phyloP scores from a whole-genome alignment of 2,888 invertebrate genomes.

The Leucania comma region DNA sequence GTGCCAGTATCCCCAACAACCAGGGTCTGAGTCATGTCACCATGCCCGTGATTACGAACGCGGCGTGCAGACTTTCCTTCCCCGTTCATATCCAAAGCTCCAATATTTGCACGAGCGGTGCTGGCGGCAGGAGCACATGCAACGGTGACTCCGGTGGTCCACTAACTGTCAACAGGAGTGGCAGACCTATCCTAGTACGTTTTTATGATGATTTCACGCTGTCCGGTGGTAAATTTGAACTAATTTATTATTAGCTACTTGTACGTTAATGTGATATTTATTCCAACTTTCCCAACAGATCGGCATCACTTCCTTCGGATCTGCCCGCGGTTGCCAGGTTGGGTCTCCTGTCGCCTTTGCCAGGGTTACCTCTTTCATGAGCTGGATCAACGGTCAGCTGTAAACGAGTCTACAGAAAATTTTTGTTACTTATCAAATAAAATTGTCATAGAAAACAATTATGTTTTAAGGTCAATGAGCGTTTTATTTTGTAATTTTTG shows the following conservation, averaged over 20 bases:
- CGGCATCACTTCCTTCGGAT: constrained; percentile 73
- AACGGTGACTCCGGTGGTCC: constrained; percentile 80
- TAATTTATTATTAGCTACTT: no score
- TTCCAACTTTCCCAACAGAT: constrained; percentile 63
- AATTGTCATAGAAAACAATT: no score
- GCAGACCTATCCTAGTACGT: constrained; percentile 69
- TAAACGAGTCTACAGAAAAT: constrained; percentile 14
- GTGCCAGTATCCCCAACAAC: no score
- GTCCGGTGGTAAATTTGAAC: no score
- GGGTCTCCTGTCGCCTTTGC: constrained; percentile 70
- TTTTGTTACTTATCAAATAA: no score
- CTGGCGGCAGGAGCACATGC: constrained; percentile 70
- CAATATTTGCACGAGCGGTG: constrained; percentile 75
- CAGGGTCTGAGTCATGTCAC: constrained; percentile 4
- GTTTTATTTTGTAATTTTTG: no score
- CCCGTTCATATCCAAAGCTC: neutral
- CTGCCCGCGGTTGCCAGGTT: constrained; percentile 66
- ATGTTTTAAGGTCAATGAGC: no score
- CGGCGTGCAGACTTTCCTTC: constrained; percentile 6
- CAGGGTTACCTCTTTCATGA: constrained; percentile 69
- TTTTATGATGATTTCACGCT: neutral
- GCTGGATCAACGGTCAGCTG: constrained; percentile 55
- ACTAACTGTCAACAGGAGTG: constrained; percentile 66
- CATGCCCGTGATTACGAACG: constrained; percentile 13
- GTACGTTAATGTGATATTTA: no score